Conservation (phyloP, 2,113 vertebrate genomes). For the Muntiacus reevesi region DNA sequence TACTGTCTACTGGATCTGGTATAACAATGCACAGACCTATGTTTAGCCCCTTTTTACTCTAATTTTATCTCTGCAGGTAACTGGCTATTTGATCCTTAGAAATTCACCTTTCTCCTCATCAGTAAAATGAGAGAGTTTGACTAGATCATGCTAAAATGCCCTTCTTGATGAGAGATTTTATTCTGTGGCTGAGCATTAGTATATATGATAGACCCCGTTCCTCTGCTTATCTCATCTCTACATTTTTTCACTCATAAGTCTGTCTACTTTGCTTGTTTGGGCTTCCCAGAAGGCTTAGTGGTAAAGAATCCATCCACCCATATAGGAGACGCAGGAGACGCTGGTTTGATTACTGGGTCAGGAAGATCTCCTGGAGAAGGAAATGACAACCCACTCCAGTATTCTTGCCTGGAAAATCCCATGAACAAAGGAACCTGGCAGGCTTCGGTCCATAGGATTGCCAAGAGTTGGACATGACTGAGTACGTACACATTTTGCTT, state of each 20-base stretch:
- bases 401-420: background rate
- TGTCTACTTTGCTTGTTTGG: background rate
- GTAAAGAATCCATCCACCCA: background rate
- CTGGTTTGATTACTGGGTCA: background rate
- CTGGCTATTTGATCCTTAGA: slow-evolving; percentile 1
- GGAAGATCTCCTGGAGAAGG: background rate
- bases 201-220: background rate
- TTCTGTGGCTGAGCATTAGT: background rate
- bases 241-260: background rate
- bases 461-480: background rate
- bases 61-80: background rate
- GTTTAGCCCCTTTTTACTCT: background rate
- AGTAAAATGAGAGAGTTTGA: background rate
- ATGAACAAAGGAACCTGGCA: background rate
- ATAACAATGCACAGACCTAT: background rate
- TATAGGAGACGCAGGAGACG: background rate
- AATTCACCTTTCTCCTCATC: slow-evolving; percentile 21
- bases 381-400: background rate
- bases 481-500: background rate
- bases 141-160: background rate
- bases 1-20: slow-evolving; percentile 14
- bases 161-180: background rate
- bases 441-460: background rate
- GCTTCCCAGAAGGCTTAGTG: background rate
- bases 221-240: background rate